Evolutionary conservation across 2,888 invertebrate species (phyloP), one percentile per base, ranked within the genome.

Genomic region (Philhelius pedissequus): DNA sequence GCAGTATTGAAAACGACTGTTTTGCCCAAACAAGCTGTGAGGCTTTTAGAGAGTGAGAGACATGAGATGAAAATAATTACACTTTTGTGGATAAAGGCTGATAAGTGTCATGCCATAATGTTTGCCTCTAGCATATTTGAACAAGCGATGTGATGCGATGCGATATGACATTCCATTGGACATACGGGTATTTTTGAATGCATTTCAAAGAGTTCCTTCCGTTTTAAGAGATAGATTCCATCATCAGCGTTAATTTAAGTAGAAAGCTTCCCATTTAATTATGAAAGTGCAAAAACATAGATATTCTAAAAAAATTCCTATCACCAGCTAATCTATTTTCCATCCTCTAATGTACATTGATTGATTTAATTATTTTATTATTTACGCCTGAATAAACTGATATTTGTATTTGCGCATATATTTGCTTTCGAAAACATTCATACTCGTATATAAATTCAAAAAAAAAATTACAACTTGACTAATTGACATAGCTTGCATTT

Each of bases 61-160:
- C 64, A 43, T 60, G 66, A 74, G 79, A 79, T 74, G 79, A 79
- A 79, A 73, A 68, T 79, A 79, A 79, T 79, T 68, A 79, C 60
- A 60, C 56, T 52, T 68, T 60, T 71, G 78, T 66, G 71, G 64
- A 71, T 79, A 50, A 69, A 60, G 58, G 38, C 52, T 40, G 75
- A 76, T 76, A 68, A 76, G 68, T 76, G 75, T 76, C 75, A 58
- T 62, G 20, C 50, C 52, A 68, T 69, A 69, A 43, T 50, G 30
- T 32, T 54, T 43, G 64, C 64, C 30, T 13, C 15, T 11, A 48
- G 48, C 62, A 64, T 64, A 35, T 75, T 64, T 56, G 27, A 48
- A 58, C 27, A 52, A 9, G 50, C 60, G 18, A 64, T 48, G 48
- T 48, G 48, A 48, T 48, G 64, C 25, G 48, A 48, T 48, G 64